These are phyloP conservation scores for Scartelaos histophorus DNA, from an alignment of 2,113 vertebrate genomes.

Conservation along the genomic window DNA sequence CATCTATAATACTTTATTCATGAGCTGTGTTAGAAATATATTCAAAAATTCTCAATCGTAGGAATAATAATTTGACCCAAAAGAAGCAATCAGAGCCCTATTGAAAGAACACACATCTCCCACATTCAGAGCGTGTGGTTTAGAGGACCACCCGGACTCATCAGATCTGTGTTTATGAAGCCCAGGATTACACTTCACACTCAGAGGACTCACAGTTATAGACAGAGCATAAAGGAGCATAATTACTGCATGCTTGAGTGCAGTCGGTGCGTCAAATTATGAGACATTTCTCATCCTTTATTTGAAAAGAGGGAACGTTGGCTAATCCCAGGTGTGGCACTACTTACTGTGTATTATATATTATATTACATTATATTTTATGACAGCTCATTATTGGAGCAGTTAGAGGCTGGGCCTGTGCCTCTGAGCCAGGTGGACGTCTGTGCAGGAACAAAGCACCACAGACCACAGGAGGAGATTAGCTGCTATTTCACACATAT, in stretches of 20 bases:
- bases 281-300: not conserved
- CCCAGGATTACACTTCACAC: slow-evolving; percentile 35
- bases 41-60: too few relatives aligned
- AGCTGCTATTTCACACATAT: not conserved
- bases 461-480: not conserved
- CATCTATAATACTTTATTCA: too few relatives aligned
- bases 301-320: not conserved
- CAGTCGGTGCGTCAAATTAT: not conserved
- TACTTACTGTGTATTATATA: not conserved
- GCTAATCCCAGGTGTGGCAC: slow-evolving; percentile 6
- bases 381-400: slow-evolving; percentile 41
- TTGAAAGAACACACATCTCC: slow-evolving; percentile 1
- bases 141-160: slow-evolving; percentile 39
- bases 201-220: slow-evolving; percentile 30
- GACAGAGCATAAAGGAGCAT: not conserved
- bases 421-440: not conserved
- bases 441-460: not conserved
- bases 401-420: not conserved
- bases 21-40: too few relatives aligned
- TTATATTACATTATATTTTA: slow-evolving; percentile 87
- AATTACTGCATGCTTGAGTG: slow-evolving; percentile 18
- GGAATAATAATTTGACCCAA: too few relatives aligned
- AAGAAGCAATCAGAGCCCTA: too few relatives aligned
- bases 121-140: slow-evolving; percentile 41
- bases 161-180: slow-evolving; percentile 47